Evolutionary conservation across 2,797 vertebrate genomes (phyloP).

Genomic region (Uromys caudimaculatus): DNA sequence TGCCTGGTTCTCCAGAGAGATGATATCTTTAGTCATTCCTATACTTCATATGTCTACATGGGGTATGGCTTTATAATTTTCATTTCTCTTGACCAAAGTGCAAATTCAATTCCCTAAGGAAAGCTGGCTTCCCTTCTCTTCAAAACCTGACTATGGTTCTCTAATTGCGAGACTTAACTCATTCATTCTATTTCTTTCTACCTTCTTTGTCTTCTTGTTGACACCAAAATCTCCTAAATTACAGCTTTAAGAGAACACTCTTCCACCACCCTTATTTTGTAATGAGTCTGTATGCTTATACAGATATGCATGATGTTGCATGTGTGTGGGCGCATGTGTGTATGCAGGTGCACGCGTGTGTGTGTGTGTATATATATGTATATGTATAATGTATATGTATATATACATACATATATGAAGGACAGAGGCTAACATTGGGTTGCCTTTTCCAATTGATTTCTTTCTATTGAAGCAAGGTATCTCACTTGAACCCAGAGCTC

Average conservation of each 20-base stretch:
- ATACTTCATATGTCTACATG: conserved; percentile 65
- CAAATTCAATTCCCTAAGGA: conserved; percentile 64
- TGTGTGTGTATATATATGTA: background rate
- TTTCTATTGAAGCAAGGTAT: background rate
- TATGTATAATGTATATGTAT: too few species aligned
- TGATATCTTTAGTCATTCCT: conserved; percentile 68
- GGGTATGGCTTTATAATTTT: conserved; percentile 60
- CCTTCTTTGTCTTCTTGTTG: background rate
- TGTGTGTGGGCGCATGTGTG: background rate
- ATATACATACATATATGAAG: background rate
- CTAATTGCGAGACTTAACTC: conserved; percentile 48
- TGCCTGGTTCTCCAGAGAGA: conserved; percentile 44
- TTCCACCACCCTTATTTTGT: background rate
- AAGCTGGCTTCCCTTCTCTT: conserved; percentile 19
- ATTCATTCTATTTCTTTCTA: background rate
- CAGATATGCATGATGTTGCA: background rate
- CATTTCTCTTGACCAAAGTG: conserved; percentile 67
- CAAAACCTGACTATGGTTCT: conserved; percentile 59
- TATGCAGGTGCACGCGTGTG: background rate
- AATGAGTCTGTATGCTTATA: background rate
- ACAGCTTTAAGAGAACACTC: background rate
- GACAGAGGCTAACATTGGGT: background rate
- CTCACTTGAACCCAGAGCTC: background rate
- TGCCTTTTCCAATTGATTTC: background rate
- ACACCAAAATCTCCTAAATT: background rate